These are phyloP conservation scores for Enteromius unitaeniatus DNA, from an alignment of 2,797 vertebrate species.

Conservation along the genomic window DNA sequence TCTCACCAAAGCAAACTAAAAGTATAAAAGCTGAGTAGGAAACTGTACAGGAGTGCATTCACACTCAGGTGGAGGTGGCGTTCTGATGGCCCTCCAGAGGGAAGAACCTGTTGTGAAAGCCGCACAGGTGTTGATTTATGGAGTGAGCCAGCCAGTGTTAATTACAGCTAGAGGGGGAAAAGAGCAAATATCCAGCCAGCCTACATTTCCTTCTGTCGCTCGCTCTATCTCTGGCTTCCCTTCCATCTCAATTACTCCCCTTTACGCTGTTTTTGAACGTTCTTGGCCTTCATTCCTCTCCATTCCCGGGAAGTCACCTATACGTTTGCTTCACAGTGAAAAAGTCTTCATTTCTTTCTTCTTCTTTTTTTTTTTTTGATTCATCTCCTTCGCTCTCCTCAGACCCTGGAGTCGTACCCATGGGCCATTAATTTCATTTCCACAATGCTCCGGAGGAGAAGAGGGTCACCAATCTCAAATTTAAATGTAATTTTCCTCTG, in stretches of 20 bases:
- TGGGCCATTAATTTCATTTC: constrained; percentile 56
- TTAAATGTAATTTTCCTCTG: constrained; percentile 59
- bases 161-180: constrained; percentile 55
- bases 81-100: background rate
- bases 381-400: constrained; percentile 9
- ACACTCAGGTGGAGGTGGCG: background rate
- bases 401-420: constrained; percentile 45
- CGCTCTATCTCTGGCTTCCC: constrained; percentile 20
- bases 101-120: constrained; percentile 45
- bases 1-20: background rate
- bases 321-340: background rate
- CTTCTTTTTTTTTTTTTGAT: background rate
- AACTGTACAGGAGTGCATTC: background rate
- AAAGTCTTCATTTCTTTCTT: constrained; percentile 3
- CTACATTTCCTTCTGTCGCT: constrained; percentile 19
- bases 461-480: constrained; percentile 58
- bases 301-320: constrained; percentile 22
- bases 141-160: constrained; percentile 53
- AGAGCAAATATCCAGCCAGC: constrained; percentile 42
- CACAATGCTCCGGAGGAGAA: constrained; percentile 43
- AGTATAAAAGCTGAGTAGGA: background rate
- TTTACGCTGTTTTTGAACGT: background rate
- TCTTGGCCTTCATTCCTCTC: background rate
- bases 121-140: constrained; percentile 54
- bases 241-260: constrained; percentile 28